Evolutionary conservation across 2,797 vertebrate genomes (phyloP).

Genomic region (Gorsachius magnificus): DNA sequence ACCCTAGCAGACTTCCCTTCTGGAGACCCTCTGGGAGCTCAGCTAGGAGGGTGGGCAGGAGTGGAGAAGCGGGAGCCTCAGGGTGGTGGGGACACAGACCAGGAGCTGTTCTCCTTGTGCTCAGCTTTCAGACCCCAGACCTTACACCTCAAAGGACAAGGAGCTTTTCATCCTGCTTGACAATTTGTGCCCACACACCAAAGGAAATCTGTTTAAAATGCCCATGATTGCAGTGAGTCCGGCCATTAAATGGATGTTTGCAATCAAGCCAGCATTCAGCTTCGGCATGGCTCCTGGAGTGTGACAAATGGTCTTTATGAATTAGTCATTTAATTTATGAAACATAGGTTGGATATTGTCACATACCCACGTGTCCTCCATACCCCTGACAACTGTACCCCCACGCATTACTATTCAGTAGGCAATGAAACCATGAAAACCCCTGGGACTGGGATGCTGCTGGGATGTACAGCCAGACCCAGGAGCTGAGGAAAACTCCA

Average conservation of each 20-base stretch:
- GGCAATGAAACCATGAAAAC: neutral
- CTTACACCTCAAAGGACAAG: neutral
- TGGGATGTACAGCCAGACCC: neutral
- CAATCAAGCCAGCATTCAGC: constrained; percentile 61
- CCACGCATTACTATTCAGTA: neutral
- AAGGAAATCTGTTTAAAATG: neutral
- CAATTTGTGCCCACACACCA: neutral
- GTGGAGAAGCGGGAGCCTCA: fast-evolving
- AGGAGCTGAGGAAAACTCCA: neutral
- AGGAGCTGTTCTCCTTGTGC: neutral
- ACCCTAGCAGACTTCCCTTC: neutral
- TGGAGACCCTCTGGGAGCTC: neutral
- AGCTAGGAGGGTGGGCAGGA: neutral
- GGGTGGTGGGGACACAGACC: neutral
- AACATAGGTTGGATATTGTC: constrained; percentile 45
- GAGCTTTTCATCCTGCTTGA: constrained; percentile 30
- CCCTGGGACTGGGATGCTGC: neutral
- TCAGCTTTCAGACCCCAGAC: neutral
- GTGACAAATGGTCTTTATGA: constrained; percentile 51
- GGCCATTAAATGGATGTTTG: constrained; percentile 35
- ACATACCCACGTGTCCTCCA: neutral
- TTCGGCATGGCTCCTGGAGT: neutral
- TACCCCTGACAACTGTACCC: neutral
- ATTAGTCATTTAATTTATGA: constrained; percentile 63
- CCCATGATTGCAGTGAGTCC: neutral